Evolutionary conservation across 2,888 invertebrate species (phyloP).

Genomic region (Folsomia candida): DNA sequence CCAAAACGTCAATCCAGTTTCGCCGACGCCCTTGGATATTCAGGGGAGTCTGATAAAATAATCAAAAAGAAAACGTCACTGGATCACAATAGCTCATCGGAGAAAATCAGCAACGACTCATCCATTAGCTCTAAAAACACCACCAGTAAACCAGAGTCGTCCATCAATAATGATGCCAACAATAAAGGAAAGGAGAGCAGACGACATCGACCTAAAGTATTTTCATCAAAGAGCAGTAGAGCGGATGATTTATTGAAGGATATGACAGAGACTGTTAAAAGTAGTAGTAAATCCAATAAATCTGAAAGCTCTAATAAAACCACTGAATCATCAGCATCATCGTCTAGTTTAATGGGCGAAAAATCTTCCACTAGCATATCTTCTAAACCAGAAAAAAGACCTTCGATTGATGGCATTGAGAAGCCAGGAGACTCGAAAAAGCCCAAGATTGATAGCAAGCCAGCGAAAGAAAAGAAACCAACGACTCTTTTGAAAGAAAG

Average conservation of each 20-base stretch:
- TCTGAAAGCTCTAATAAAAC: constrained; percentile 3
- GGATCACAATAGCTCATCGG: constrained; percentile 2
- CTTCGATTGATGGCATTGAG: constrained; percentile 37
- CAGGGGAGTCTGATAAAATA: constrained; percentile 34
- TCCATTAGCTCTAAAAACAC: neutral
- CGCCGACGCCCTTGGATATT: constrained; percentile 46
- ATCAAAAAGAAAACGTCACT: constrained; percentile 22
- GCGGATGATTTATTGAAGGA: constrained; percentile 42
- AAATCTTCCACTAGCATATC: neutral
- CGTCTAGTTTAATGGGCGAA: neutral
- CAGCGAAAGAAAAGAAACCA: constrained; percentile 53
- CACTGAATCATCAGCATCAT: neutral
- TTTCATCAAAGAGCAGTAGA: constrained; percentile 37
- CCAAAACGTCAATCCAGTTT: constrained; percentile 45
- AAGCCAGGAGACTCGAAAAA: constrained; percentile 44
- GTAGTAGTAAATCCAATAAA: constrained; percentile 12
- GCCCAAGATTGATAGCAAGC: constrained; percentile 42
- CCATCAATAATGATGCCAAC: neutral
- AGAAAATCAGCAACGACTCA: neutral
- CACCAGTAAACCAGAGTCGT: neutral
- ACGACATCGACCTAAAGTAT: constrained; percentile 41
- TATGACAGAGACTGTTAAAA: constrained; percentile 25
- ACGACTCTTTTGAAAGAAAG: constrained; percentile 66
- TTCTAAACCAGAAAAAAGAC: constrained; percentile 30
- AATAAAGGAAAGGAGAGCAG: constrained; percentile 22